These are phyloP conservation scores for Sepiola atlantica DNA, from an alignment of 2,888 invertebrate species.

Conservation along the genomic window DNA sequence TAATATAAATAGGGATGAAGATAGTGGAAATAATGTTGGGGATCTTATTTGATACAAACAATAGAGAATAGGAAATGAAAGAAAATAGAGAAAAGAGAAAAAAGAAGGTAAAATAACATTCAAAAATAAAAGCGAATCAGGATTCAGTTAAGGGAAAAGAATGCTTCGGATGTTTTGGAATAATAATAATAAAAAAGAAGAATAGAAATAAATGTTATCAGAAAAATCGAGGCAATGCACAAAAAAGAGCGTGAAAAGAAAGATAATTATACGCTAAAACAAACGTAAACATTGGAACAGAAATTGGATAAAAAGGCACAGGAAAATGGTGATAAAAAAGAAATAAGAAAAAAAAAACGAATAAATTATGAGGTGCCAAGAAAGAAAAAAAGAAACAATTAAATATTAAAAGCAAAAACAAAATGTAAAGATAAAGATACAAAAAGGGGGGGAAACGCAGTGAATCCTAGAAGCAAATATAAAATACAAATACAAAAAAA, in stretches of 20 bases:
- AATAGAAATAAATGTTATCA: too few relatives aligned
- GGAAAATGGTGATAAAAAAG: background rate
- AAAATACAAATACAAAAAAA: background rate
- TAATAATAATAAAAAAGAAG: too few relatives aligned
- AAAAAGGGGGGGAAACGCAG: accelerated
- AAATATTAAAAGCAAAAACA: background rate
- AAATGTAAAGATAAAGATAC: background rate
- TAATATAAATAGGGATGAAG: background rate
- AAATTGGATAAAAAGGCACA: background rate
- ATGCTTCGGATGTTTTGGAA: too few relatives aligned
- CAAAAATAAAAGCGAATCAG: too few relatives aligned
- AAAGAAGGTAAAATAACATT: background rate
- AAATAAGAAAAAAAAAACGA: background rate
- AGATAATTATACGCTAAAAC: background rate
- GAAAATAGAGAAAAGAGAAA: background rate
- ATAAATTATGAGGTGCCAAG: background rate
- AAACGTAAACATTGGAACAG: background rate
- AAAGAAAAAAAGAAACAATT: background rate
- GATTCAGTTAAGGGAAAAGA: too few relatives aligned
- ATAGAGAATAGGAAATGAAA: background rate
- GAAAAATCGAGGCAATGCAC: too few relatives aligned
- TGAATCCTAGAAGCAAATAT: background rate
- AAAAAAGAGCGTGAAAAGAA: too few relatives aligned
- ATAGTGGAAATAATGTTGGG: background rate
- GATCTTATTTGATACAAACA: background rate